Conservation (phyloP, 2,797 vertebrate genomes). For the Lithobates pipiens region DNA sequence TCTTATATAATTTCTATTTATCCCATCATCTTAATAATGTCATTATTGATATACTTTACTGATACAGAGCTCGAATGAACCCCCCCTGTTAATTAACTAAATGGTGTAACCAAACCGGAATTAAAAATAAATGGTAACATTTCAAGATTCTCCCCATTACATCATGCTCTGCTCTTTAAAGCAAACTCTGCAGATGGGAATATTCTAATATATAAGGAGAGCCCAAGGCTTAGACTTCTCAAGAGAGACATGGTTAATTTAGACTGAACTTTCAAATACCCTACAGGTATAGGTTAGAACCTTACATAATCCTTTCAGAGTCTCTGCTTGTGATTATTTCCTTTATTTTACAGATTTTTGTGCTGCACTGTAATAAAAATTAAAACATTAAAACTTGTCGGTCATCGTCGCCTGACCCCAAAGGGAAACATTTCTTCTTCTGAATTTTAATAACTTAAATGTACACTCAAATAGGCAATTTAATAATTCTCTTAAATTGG, state of each 20-base stretch:
- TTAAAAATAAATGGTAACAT: background rate
- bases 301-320: slow-evolving; percentile 26
- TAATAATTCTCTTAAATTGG: too few species aligned
- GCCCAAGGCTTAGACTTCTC: slow-evolving; percentile 28
- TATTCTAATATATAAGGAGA: slow-evolving; percentile 29
- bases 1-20: too few species aligned
- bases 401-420: background rate
- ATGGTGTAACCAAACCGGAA: background rate
- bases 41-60: too few species aligned
- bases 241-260: slow-evolving; percentile 22
- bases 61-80: too few species aligned
- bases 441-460: background rate
- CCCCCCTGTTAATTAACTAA: too few species aligned
- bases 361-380: background rate
- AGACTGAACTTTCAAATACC: slow-evolving; percentile 43
- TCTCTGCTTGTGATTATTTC: slow-evolving; percentile 7
- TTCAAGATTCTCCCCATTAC: background rate
- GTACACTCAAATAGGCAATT: too few species aligned
- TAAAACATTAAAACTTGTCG: background rate
- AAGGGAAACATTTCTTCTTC: background rate
- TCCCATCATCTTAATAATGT: too few species aligned
- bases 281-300: slow-evolving; percentile 32
- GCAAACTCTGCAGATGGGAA: slow-evolving; percentile 14
- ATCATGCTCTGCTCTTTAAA: slow-evolving; percentile 17
- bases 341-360: background rate